Evolutionary conservation across 2,888 invertebrate species (phyloP), one percentile per base, ranked within the genome.

Genomic region (Sphaerophoria rueppellii): DNA sequence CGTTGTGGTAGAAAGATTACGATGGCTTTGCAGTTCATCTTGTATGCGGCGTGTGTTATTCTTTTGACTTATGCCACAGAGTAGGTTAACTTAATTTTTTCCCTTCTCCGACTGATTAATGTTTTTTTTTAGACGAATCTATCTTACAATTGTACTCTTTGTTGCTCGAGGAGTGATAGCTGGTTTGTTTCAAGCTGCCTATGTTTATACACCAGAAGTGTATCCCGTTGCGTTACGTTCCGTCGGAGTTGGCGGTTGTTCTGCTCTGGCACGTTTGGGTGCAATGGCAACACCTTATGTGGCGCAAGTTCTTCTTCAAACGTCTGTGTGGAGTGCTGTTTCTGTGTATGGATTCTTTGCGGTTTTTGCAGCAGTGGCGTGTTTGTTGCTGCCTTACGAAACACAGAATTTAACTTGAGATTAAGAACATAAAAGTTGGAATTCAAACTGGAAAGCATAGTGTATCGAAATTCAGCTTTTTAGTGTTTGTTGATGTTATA

Each of bases 121-220:
- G 50, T 24, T 50, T 89, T 87, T 92, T 93, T 43, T 88, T 92
- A 96, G 96, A 86, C 94, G 96, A 35, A 93, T 94, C 6, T 94
- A 95, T 88, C 92, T 98, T 87, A 98, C 98, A 0, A 93, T 96
- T 65, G 94, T 97, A 87, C 92, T 98, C 86, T 98, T 98, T 91
- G 90, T 98, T 87, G 97, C 98, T 0, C 94, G 98, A 87, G 98
- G 97, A 4, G 96, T 98, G 85, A 97, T 98, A 88, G 97, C 98
- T 24, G 98, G 98, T 0, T 95, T 98, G 1, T 98, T 98, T 91
- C 98, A 98, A 93, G 98, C 98, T 0, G 97, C 98, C 0, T 98
- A 98, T 89, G 98, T 98, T 5, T 98, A 98, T 90, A 98, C 98
- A 5, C 98, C 98, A 6, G 98, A 98, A 94, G 96, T 98, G 4